phyloP scores from a whole-genome alignment of 2,113 vertebrate species.

The Nesogale talazaci region DNA sequence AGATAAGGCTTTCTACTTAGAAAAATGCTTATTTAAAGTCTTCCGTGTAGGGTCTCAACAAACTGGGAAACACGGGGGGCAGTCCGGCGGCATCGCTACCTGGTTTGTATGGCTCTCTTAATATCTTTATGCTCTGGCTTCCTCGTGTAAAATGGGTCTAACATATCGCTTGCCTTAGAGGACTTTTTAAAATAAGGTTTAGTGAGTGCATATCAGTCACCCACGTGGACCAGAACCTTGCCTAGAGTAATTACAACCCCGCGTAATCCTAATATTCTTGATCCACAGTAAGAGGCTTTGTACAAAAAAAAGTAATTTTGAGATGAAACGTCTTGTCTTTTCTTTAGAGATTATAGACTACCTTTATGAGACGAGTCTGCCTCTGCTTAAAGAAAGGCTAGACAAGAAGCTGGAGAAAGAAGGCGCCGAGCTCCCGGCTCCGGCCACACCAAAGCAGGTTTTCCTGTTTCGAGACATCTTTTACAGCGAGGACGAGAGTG shows the following conservation, averaged over 20 bases:
- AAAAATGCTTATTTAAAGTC: too few relatives aligned
- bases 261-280: neutral
- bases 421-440: fast-evolving
- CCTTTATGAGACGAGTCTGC: slow-evolving; percentile 82
- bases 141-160: neutral
- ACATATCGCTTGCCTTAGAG: neutral
- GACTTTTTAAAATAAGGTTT: too few relatives aligned
- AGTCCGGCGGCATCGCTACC: fast-evolving
- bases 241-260: too few relatives aligned
- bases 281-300: neutral
- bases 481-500: slow-evolving; percentile 56
- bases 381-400: slow-evolving; percentile 80
- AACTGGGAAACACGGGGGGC: neutral
- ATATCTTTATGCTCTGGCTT: neutral
- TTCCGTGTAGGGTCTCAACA: too few relatives aligned
- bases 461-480: slow-evolving; percentile 85
- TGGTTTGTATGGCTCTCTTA: neutral
- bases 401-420: neutral
- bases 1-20: too few relatives aligned
- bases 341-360: slow-evolving; percentile 84
- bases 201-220: fast-evolving
- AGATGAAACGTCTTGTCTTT: slow-evolving; percentile 47
- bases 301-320: neutral
- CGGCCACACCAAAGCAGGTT: neutral
- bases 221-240: neutral